These are phyloP conservation scores for Anser cygnoides DNA, from an alignment of 2,113 vertebrate genomes.

Conservation along the genomic window DNA sequence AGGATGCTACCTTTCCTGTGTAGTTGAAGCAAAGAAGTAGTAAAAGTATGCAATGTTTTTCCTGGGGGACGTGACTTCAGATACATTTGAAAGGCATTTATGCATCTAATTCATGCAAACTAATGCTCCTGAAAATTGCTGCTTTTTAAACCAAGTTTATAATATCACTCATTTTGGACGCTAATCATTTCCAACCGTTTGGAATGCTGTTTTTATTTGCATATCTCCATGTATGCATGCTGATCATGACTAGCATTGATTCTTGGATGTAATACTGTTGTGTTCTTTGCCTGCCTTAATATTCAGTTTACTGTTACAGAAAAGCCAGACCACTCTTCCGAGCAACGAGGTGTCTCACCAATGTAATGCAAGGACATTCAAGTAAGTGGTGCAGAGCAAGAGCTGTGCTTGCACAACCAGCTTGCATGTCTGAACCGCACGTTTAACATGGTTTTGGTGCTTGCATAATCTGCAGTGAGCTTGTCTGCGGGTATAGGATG, in stretches of 20 bases:
- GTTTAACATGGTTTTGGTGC: background rate
- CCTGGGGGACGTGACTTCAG: background rate
- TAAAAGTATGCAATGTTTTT: background rate
- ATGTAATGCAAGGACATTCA: background rate
- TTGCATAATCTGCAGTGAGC: background rate
- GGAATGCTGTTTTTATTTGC: background rate
- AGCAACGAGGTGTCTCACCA: background rate
- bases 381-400: background rate
- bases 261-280: background rate
- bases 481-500: background rate
- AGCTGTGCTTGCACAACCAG: background rate
- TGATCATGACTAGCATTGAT: background rate
- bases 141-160: background rate
- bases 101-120: background rate
- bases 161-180: background rate
- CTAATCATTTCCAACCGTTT: background rate
- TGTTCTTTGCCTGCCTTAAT: background rate
- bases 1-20: background rate
- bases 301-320: background rate
- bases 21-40: background rate
- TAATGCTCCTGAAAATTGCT: slow-evolving; percentile 15
- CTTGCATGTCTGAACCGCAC: background rate
- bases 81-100: background rate
- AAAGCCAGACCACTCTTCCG: background rate
- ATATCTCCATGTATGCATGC: background rate